Conservation (phyloP, 2,888 invertebrate genomes). For the Corythucha ciliata region DNA sequence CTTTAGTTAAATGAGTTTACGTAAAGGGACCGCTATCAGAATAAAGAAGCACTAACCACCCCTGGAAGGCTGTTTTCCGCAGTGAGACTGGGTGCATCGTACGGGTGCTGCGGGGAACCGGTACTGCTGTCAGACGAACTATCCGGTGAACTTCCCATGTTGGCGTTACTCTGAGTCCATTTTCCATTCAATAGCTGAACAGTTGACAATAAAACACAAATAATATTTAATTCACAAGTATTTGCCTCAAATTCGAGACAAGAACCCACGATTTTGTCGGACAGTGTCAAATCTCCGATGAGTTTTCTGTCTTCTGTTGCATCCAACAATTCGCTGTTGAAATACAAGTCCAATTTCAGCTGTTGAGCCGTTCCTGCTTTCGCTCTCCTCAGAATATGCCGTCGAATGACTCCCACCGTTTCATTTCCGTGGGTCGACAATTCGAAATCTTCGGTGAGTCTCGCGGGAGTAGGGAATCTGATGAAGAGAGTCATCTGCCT, state of each 20-base stretch:
- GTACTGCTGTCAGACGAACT: slow-evolving; percentile 92
- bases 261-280: slow-evolving; percentile 34
- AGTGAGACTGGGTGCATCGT: slow-evolving; percentile 68
- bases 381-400: slow-evolving; percentile 60
- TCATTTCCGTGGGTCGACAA: slow-evolving; percentile 90
- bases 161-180: slow-evolving; percentile 60
- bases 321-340: slow-evolving; percentile 81
- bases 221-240: slow-evolving; percentile 4
- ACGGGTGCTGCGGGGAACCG: slow-evolving; percentile 79
- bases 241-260: slow-evolving; percentile 1
- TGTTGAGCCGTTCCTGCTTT: slow-evolving; percentile 48
- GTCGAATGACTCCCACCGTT: slow-evolving; percentile 74
- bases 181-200: slow-evolving; percentile 63
- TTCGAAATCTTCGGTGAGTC: slow-evolving; percentile 80
- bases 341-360: slow-evolving; percentile 82
- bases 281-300: slow-evolving; percentile 31
- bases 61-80: slow-evolving; percentile 86
- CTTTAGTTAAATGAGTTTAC: no score
- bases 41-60: slow-evolving; percentile 53
- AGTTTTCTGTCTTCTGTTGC: slow-evolving; percentile 64
- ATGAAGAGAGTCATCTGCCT: slow-evolving; percentile 80
- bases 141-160: slow-evolving; percentile 73
- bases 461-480: slow-evolving; percentile 76
- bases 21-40: no score
- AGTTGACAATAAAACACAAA: background rate